A percentile compares a stretch with the other conserved stretches of the same genome.
Conservation (phyloP, 92 coral and sea anemone genomes). For the Epizoanthus rinbou region DNA sequence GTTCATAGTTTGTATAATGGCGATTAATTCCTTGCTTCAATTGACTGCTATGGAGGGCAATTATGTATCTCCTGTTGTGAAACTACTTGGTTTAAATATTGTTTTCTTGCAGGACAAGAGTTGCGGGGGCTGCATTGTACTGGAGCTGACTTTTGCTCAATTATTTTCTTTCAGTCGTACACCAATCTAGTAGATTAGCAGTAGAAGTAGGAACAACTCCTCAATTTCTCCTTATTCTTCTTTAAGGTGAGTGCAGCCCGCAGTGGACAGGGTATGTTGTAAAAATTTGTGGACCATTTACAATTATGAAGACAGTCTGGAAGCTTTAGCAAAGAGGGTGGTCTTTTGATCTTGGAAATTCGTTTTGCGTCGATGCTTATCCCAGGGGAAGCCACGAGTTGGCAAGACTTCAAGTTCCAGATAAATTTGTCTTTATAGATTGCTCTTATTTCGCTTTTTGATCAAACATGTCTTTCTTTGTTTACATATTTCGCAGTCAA, state of each 20-base stretch:
- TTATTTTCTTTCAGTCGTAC: constrained; percentile 35
- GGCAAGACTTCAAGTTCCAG: neutral
- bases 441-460: neutral
- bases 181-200: constrained; percentile 40
- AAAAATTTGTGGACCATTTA: too few species aligned
- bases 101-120: constrained; percentile 10
- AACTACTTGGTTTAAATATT: constrained; percentile 22
- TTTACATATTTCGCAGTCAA: constrained; percentile 12
- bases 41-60: constrained; percentile 9
- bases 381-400: constrained; percentile 38
- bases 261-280: neutral
- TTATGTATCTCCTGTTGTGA: constrained; percentile 37
- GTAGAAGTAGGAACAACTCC: constrained; percentile 39
- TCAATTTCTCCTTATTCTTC: constrained; percentile 13
- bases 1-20: constrained; percentile 30
- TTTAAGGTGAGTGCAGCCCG: constrained; percentile 33
- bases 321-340: neutral
- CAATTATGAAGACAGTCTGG: neutral
- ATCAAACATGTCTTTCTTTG: neutral
- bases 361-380: constrained; percentile 33
- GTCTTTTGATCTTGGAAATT: constrained; percentile 13
- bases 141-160: constrained; percentile 1
- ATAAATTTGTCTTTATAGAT: neutral
- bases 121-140: constrained; percentile 9
- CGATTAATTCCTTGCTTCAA: constrained; percentile 18